These are phyloP conservation scores for Sinhomidia bicolor DNA, from an alignment of 2,888 invertebrate genomes.

Conservation along the genomic window DNA sequence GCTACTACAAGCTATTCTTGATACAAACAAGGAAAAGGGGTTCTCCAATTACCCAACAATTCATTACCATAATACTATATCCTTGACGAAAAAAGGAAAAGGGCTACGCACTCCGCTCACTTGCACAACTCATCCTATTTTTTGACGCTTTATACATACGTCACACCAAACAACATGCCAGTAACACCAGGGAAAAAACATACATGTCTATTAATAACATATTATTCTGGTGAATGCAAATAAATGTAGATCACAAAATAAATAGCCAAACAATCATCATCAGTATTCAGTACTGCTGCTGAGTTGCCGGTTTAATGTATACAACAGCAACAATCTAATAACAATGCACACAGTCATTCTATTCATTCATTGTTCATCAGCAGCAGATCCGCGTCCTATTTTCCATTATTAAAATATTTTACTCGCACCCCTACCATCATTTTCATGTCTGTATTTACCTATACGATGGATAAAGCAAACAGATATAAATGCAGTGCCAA, in stretches of 20 bases:
- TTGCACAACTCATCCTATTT: no score
- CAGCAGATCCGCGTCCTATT: constrained; percentile 40
- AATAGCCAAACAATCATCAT: no score
- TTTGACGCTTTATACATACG: no score
- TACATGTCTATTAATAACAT: no score
- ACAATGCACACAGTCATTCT: not conserved
- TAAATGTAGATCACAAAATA: no score
- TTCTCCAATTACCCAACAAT: not conserved
- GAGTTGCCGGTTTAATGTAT: not conserved
- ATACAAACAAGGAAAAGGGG: not conserved
- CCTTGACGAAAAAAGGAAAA: constrained; percentile 44
- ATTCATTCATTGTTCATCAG: not conserved
- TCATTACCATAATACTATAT: not conserved
- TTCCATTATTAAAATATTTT: not conserved
- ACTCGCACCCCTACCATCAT: not conserved
- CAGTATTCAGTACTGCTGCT: not conserved
- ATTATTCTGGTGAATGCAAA: no score
- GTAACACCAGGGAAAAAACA: not conserved
- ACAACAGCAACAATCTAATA: not conserved
- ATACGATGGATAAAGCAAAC: no score
- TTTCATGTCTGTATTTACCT: no score
- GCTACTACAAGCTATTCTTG: not conserved
- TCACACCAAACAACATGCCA: not conserved
- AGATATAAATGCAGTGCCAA: no score
- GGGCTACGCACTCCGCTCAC: not conserved